A percentile compares a stretch with the other conserved stretches of the same genome.
phyloP scores from a whole-genome alignment of 1,140 invertebrate species.

The Zaprionus capensis region DNA sequence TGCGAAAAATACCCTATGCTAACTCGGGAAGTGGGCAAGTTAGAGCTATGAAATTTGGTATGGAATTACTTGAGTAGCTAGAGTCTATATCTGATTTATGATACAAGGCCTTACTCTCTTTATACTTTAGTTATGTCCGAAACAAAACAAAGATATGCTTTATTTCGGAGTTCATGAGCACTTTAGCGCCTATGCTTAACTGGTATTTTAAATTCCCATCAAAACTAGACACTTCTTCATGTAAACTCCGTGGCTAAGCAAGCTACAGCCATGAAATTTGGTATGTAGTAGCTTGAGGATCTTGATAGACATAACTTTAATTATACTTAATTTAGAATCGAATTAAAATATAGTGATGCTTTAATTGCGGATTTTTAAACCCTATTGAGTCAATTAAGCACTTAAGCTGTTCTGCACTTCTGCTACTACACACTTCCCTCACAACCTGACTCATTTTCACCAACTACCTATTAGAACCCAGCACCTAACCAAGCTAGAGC shows the following conservation, averaged over 20 bases:
- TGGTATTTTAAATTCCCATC: background rate
- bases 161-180: background rate
- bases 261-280: background rate
- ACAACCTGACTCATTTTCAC: too few relatives aligned
- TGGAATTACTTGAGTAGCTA: background rate
- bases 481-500: background rate
- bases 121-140: too few relatives aligned
- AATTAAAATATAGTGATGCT: too few relatives aligned
- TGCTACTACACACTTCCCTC: too few relatives aligned
- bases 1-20: conserved; percentile 20
- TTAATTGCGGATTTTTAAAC: too few relatives aligned
- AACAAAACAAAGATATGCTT: too few relatives aligned
- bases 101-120: too few relatives aligned
- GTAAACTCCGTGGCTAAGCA: background rate
- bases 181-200: background rate
- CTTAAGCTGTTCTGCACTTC: background rate
- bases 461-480: background rate
- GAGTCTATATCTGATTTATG: accelerated
- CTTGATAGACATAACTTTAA: too few relatives aligned
- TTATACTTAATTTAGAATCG: accelerated
- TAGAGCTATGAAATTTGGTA: background rate
- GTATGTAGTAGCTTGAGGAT: background rate
- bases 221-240: background rate
- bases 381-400: background rate
- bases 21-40: background rate